Conservation (phyloP, 2,797 vertebrate genomes). For the Arrhamphus sclerolepis region DNA sequence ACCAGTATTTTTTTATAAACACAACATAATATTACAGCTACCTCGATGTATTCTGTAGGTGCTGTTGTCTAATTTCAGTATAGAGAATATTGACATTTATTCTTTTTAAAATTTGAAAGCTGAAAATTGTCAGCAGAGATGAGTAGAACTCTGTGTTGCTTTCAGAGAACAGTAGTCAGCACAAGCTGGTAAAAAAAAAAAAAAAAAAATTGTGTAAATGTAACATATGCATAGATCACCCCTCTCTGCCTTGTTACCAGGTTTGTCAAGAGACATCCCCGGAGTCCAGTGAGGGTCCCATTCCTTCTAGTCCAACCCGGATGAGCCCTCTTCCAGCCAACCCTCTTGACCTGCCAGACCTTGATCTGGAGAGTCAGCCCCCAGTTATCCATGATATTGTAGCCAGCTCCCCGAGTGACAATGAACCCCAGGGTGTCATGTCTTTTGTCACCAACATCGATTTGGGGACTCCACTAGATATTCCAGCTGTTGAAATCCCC, state of each 20-base stretch:
- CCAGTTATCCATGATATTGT: slow-evolving; percentile 82
- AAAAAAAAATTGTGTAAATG: too few relatives aligned
- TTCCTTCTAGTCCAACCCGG: slow-evolving; percentile 60
- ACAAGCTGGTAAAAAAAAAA: too few relatives aligned
- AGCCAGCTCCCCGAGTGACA: slow-evolving; percentile 80
- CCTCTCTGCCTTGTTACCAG: slow-evolving; percentile 40
- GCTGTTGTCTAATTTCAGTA: too few relatives aligned
- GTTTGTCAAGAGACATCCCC: slow-evolving; percentile 82
- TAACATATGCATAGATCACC: not conserved
- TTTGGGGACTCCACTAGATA: slow-evolving; percentile 56
- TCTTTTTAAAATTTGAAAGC: too few relatives aligned
- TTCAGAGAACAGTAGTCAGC: too few relatives aligned
- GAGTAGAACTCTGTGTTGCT: too few relatives aligned
- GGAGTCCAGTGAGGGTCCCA: slow-evolving; percentile 67
- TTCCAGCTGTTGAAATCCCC: slow-evolving; percentile 37
- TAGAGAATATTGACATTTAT: too few relatives aligned
- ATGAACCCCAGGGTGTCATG: slow-evolving; percentile 70
- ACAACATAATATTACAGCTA: too few relatives aligned
- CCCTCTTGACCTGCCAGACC: slow-evolving; percentile 43
- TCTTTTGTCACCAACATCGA: slow-evolving; percentile 78
- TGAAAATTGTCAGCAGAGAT: too few relatives aligned
- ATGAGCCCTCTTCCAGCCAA: slow-evolving; percentile 53
- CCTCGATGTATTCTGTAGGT: too few relatives aligned
- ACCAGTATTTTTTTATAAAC: too few relatives aligned
- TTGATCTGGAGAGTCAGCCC: slow-evolving; percentile 76